Evolutionary conservation across 2,797 vertebrate genomes (phyloP).

Genomic region (Sternotherus odoratus): DNA sequence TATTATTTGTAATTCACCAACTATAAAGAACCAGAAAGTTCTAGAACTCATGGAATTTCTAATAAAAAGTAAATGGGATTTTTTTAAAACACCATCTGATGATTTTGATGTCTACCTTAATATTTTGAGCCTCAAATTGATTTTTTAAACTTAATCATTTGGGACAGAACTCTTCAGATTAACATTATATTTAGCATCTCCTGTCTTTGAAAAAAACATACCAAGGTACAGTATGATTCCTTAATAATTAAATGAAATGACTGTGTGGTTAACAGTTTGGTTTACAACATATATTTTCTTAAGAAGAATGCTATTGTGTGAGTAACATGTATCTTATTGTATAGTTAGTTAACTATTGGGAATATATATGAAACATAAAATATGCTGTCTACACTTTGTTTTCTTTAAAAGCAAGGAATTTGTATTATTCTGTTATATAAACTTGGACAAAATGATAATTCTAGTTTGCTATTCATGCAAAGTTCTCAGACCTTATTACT

Average conservation of each 20-base stretch:
- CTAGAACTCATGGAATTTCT: background rate
- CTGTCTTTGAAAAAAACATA: background rate
- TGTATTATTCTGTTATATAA: background rate
- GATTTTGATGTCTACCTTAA: background rate
- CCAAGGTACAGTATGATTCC: background rate
- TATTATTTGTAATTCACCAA: background rate
- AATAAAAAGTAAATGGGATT: background rate
- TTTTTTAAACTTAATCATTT: background rate
- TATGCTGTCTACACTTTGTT: background rate
- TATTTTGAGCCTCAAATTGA: background rate
- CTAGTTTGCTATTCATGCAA: background rate
- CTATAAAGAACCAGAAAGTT: background rate
- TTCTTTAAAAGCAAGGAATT: background rate
- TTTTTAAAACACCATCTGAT: background rate
- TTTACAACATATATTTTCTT: background rate
- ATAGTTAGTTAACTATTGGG: background rate
- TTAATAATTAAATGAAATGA: background rate
- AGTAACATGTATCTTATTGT: background rate
- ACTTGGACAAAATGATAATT: background rate
- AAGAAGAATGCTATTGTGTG: background rate
- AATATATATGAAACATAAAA: background rate
- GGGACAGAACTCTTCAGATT: background rate
- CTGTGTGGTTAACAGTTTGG: background rate
- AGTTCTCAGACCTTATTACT: background rate
- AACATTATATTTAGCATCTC: background rate